Evolutionary conservation across 2,797 vertebrate genomes (phyloP), one percentile per base, ranked within the genome.

Genomic region (Loris lydekkerianus): DNA sequence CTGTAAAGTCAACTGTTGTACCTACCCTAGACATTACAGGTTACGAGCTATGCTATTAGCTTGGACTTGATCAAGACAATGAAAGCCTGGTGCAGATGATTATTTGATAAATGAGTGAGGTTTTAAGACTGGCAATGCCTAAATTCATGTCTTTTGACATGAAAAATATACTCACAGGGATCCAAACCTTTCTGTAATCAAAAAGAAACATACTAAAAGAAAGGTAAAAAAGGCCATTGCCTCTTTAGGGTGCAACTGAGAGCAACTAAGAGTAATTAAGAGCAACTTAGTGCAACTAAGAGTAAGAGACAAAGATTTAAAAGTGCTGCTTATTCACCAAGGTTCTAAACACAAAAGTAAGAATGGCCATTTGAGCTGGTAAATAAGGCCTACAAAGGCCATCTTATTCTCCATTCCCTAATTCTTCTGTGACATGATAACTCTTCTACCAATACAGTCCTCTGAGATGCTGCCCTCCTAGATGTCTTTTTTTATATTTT

Each of bases 1-100:
- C 31, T 84, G 23, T 80, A 82, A 92, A 86, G 29, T 76, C 9
- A 89, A 73, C 18, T 65, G 61, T 53, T 84, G 46, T 3, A 86
- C 18, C 34, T 58, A 60, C 70, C 18, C 7, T 76, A 61, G 89
- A 91, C 49, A 87, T 88, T 80, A 70, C 9, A 96, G 25, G 46
- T 83, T 91, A 87, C 91, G n/a, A 76, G 25, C 49, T 75, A 95
- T 86, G 20, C 29, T 78, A 27, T 70, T 93, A 95, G 40, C 46
- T 76, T 89, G 86, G 60, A 91, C 60, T 65, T 96, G 21, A 87
- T 14, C 9, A 46, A 96, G 70, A 90, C 75, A 92, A 92, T 81
- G 81, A 70, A 93, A 96, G 34, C 46, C 65, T 80, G 63, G 29
- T 76, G 11, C 2, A 91, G 43, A 13, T 63, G 34, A 82, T 76